Evolutionary conservation across 2,797 vertebrate species (phyloP).

Genomic region (Echeneis naucrates): DNA sequence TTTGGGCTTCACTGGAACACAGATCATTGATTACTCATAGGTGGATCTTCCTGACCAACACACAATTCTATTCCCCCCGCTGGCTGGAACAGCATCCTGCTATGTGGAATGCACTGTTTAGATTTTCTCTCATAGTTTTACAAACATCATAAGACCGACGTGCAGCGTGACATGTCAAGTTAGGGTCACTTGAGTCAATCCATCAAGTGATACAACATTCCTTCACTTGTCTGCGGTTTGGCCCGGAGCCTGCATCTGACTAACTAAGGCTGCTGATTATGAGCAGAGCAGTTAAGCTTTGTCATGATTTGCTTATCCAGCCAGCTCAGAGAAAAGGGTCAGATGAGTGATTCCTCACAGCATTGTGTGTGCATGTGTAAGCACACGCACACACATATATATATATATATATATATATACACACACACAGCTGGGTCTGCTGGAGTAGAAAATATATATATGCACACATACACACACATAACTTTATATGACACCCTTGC

Average conservation of each 20-base stretch:
- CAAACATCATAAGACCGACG: slow-evolving; percentile 81
- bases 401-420: too few relatives aligned
- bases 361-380: too few relatives aligned
- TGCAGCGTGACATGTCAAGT: slow-evolving; percentile 74
- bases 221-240: slow-evolving; percentile 48
- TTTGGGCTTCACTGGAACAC: slow-evolving; percentile 77
- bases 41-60: slow-evolving; percentile 85
- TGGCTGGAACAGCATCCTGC: slow-evolving; percentile 70
- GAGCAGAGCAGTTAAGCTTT: slow-evolving; percentile 48
- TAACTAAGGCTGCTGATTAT: slow-evolving; percentile 43
- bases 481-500: too few relatives aligned
- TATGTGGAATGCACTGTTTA: slow-evolving; percentile 83
- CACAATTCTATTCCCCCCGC: slow-evolving; percentile 72
- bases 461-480: too few relatives aligned
- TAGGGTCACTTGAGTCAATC: slow-evolving; percentile 57
- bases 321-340: slow-evolving; percentile 31
- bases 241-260: slow-evolving; percentile 44
- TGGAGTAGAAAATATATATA: too few relatives aligned
- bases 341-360: slow-evolving; percentile 37
- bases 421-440: too few relatives aligned
- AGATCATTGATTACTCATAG: slow-evolving; percentile 82
- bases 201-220: slow-evolving; percentile 72
- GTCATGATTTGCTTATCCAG: slow-evolving; percentile 56
- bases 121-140: slow-evolving; percentile 73
- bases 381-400: too few relatives aligned